Percentiles rank a stretch among this genome's conserved stretches.
Evolutionary conservation across 1,140 invertebrate genomes (phyloP).

Genomic region (Apis dorsata): DNA sequence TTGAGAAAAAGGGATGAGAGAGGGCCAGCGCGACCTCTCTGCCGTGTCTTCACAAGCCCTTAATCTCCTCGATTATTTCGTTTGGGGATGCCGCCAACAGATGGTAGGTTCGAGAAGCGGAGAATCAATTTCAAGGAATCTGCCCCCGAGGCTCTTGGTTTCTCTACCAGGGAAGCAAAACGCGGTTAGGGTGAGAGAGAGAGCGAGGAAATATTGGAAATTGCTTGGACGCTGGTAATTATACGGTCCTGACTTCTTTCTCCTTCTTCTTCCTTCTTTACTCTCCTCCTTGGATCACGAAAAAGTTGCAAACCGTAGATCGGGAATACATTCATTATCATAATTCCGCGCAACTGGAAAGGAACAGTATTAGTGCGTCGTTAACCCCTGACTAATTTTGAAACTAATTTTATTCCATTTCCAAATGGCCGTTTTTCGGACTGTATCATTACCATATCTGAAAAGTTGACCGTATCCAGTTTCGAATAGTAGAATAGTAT

Average conservation of each 20-base stretch:
- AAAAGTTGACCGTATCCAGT: not conserved
- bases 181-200: not conserved
- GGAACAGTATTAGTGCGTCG: not conserved
- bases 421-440: not conserved
- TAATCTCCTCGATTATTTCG: constrained; percentile 67
- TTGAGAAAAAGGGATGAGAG: constrained; percentile 43
- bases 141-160: constrained; percentile 49
- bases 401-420: not conserved
- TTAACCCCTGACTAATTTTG: not conserved
- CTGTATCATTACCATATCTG: not conserved
- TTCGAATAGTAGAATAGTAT: no score
- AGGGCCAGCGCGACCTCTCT: constrained; percentile 24
- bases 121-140: constrained; percentile 66
- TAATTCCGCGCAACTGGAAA: constrained; percentile 21
- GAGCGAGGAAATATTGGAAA: constrained; percentile 52
- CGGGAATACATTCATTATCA: constrained; percentile 16
- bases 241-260: constrained; percentile 13
- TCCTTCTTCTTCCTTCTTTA: not conserved
- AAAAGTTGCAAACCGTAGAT: not conserved
- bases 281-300: not conserved
- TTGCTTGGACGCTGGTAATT: constrained; percentile 45
- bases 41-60: constrained; percentile 43
- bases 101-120: constrained; percentile 55
- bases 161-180: constrained; percentile 22
- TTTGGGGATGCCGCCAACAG: constrained; percentile 67